Percentiles rank a stretch among this genome's conserved stretches.
Evolutionary conservation across 2,797 vertebrate species (phyloP).

Genomic region (Fistularia tabacaria): DNA sequence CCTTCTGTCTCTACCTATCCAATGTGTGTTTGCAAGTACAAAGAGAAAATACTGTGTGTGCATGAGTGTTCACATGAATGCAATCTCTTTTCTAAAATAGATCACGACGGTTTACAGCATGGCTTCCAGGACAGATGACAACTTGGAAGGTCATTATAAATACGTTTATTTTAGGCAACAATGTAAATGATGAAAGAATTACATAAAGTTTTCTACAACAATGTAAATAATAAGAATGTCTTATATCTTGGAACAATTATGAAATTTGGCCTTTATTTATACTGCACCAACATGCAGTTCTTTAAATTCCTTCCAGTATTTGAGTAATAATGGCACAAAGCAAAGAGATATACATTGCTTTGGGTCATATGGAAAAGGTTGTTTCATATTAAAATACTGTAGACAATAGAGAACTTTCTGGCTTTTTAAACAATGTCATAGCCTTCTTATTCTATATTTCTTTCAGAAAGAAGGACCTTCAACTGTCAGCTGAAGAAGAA

Average conservation of each 20-base stretch:
- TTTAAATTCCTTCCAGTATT: too few relatives aligned
- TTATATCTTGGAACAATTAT: conserved; percentile 27
- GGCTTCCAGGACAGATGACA: conserved; percentile 49
- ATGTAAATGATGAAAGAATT: conserved; percentile 19
- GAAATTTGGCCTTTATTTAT: conserved; percentile 5
- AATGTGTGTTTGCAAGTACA: conserved; percentile 7
- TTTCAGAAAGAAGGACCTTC: neutral
- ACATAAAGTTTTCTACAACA: conserved; percentile 22
- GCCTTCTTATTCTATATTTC: neutral
- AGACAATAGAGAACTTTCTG: neutral
- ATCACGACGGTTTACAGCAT: conserved; percentile 70
- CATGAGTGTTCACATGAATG: conserved; percentile 53
- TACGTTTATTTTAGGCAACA: conserved; percentile 11
- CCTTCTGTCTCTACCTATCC: conserved; percentile 24
- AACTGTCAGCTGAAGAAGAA: conserved; percentile 33
- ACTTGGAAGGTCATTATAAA: conserved; percentile 64
- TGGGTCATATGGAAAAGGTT: neutral
- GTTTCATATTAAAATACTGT: neutral
- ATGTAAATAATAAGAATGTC: conserved; percentile 10
- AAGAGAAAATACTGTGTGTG: conserved; percentile 20
- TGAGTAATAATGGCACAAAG: too few relatives aligned
- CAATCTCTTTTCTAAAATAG: conserved; percentile 60
- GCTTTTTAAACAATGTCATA: neutral
- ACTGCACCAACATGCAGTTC: too few relatives aligned
- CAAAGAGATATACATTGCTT: too few relatives aligned